phyloP scores from a whole-genome alignment of 2,797 vertebrate genomes.

The Scyliorhinus canicula region DNA sequence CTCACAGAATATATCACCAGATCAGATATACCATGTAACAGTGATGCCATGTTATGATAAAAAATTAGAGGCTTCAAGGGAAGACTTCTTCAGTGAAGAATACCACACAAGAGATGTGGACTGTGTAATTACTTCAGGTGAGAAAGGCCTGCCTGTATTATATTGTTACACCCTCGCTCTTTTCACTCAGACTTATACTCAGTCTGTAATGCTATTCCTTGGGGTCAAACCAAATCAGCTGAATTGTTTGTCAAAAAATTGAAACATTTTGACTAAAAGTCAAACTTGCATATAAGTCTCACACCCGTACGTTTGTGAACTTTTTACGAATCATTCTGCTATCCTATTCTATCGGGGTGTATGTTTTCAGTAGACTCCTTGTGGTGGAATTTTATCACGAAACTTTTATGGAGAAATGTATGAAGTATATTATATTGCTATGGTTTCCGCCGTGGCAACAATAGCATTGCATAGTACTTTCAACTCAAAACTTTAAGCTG shows the following conservation, averaged over 20 bases:
- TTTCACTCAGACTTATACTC: neutral
- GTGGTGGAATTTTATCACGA: neutral
- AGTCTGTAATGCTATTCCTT: neutral
- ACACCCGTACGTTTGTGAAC: neutral
- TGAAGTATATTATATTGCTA: neutral
- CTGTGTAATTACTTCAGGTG: conserved; percentile 92
- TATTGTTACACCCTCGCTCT: neutral
- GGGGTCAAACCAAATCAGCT: neutral
- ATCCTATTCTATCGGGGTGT: neutral
- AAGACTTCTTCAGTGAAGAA: conserved; percentile 74
- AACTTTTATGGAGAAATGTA: neutral
- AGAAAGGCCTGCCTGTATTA: neutral
- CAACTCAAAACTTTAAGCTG: neutral
- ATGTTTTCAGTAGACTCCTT: neutral
- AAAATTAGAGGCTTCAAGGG: conserved; percentile 89
- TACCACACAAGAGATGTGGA: conserved; percentile 85
- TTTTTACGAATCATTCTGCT: neutral
- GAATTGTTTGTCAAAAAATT: neutral
- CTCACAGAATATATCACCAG: conserved; percentile 64
- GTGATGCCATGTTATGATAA: conserved; percentile 98
- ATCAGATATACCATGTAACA: conserved; percentile 79
- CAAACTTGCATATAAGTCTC: neutral
- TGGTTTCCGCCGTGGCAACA: neutral
- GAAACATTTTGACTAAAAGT: neutral
- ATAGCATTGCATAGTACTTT: neutral